Conservation (phyloP, 2,113 vertebrate species). For the Podilymbus podiceps region DNA sequence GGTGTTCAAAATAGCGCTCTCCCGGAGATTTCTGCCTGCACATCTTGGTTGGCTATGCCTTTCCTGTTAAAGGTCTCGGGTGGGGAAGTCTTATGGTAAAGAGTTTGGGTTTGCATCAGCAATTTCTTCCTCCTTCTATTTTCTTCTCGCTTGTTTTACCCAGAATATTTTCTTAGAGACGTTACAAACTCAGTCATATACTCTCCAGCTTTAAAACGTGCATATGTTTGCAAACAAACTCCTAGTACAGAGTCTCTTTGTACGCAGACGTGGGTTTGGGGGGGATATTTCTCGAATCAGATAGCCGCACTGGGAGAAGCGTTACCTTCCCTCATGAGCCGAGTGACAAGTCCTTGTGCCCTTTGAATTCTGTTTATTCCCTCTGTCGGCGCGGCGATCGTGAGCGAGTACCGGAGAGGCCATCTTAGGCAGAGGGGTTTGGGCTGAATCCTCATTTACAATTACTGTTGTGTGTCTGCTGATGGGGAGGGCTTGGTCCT, state of each 20-base stretch:
- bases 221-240: constrained; percentile 40
- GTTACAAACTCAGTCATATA: neutral
- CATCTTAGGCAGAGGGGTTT: constrained; percentile 37
- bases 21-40: neutral
- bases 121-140: neutral
- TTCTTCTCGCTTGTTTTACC: neutral
- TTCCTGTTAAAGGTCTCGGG: neutral
- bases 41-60: neutral
- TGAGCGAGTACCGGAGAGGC: neutral
- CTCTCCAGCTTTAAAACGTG: neutral
- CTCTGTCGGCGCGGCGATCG: accelerated
- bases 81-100: neutral
- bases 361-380: neutral
- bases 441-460: neutral
- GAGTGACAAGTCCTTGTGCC: neutral
- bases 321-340: accelerated
- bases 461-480: neutral
- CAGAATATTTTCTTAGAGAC: neutral
- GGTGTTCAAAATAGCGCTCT: neutral
- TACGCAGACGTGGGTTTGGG: neutral
- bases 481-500: neutral
- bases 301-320: neutral
- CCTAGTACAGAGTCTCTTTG: neutral
- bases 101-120: neutral
- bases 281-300: neutral